A percentile compares a stretch with the other conserved stretches of the same genome.
Conservation (phyloP, 2,888 invertebrate genomes). For the Epistrophe eligans region DNA sequence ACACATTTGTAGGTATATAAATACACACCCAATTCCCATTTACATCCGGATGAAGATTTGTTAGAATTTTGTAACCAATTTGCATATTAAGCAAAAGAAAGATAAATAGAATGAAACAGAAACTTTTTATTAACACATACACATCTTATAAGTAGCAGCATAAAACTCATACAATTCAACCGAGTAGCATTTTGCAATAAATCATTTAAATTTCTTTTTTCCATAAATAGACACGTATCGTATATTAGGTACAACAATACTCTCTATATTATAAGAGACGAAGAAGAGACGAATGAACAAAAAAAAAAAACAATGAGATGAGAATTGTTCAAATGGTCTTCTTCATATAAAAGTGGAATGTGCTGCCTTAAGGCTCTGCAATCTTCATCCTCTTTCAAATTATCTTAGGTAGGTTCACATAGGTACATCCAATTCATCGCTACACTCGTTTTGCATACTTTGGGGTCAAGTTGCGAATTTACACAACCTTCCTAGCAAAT, state of each 20-base stretch:
- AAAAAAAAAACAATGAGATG: not conserved
- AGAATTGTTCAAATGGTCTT: conserved; percentile 42
- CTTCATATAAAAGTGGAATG: conserved; percentile 30
- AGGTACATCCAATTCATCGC: conserved; percentile 12
- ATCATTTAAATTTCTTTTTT: conserved; percentile 66
- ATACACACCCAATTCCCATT: conserved; percentile 14
- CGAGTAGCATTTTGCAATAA: conserved; percentile 60
- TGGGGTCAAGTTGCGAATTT: conserved; percentile 71
- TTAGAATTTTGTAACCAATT: conserved; percentile 70
- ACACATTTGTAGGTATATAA: not conserved
- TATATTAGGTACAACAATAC: too few species aligned
- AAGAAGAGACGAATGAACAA: not conserved
- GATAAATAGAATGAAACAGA: conserved; percentile 39
- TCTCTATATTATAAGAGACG: not conserved
- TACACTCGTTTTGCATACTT: conserved; percentile 48
- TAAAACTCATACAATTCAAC: conserved; percentile 42
- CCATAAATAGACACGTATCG: conserved; percentile 37
- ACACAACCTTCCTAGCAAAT: conserved; percentile 70
- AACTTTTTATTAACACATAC: not conserved
- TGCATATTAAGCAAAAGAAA: conserved; percentile 61
- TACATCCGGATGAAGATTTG: conserved; percentile 55
- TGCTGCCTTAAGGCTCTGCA: conserved; percentile 43
- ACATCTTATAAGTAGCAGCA: conserved; percentile 9
- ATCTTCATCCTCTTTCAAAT: conserved; percentile 47
- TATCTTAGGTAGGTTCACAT: conserved; percentile 15